Evolutionary conservation across 2,797 vertebrate species (phyloP).

Genomic region (Balearica regulorum): DNA sequence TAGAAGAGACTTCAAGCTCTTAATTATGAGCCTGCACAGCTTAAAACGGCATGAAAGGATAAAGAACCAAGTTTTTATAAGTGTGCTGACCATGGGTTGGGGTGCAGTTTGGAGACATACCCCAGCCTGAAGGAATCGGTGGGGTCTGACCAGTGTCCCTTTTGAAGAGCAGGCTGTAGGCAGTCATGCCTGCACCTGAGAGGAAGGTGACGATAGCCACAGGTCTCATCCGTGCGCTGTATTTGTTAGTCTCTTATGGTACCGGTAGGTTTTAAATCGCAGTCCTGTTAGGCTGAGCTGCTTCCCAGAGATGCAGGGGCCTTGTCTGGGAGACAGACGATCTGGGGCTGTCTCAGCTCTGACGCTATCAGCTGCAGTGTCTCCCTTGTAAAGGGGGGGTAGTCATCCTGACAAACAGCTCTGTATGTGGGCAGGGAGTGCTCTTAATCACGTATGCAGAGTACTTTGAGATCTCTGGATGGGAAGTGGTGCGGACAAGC

Average conservation of each 20-base stretch:
- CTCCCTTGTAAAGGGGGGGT: slow-evolving; percentile 19
- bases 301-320: not conserved
- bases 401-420: slow-evolving; percentile 55
- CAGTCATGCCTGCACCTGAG: accelerated
- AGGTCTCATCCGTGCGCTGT: not conserved
- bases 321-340: not conserved
- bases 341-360: slow-evolving; percentile 25
- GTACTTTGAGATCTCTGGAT: not conserved
- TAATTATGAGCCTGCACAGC: not conserved
- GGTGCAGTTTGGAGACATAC: not conserved
- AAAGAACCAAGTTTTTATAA: not conserved
- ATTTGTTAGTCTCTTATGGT: not conserved
- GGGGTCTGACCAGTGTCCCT: not conserved
- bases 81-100: accelerated
- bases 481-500: not conserved
- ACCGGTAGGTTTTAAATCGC: not conserved
- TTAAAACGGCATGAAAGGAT: not conserved
- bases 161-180: accelerated
- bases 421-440: slow-evolving; percentile 20
- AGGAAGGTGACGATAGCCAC: not conserved
- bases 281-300: not conserved
- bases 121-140: not conserved
- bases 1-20: not conserved
- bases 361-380: slow-evolving; percentile 7
- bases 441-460: slow-evolving; percentile 26